phyloP scores from a whole-genome alignment of 2,113 vertebrate species.

The Chlorodrepanis virens region DNA sequence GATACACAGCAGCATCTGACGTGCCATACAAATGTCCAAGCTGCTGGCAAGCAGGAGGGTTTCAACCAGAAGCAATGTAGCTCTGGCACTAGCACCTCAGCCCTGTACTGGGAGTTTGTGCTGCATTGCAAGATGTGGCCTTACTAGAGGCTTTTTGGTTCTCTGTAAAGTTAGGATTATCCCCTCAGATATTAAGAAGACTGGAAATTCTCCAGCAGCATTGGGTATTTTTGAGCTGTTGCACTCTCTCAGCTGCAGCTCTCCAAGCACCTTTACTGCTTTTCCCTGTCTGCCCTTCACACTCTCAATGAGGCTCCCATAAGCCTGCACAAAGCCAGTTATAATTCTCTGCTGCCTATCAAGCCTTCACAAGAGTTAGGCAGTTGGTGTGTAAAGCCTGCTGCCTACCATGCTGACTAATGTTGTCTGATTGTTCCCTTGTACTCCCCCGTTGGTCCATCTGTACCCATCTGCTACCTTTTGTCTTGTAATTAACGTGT shows the following conservation, averaged over 20 bases:
- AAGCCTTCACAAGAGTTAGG: conserved; percentile 33
- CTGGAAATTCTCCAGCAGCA: background rate
- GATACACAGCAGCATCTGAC: background rate
- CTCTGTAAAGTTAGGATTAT: background rate
- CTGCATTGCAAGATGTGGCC: background rate
- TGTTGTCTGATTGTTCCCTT: conserved; percentile 62
- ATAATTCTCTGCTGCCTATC: background rate
- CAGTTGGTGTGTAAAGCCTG: conserved; percentile 46
- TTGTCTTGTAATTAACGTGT: conserved; percentile 44
- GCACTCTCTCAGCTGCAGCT: background rate
- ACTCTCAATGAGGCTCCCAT: background rate
- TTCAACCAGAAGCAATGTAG: background rate
- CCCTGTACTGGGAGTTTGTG: background rate
- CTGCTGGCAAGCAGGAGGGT: background rate
- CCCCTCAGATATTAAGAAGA: background rate
- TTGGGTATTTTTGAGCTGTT: background rate
- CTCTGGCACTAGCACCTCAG: background rate
- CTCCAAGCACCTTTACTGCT: background rate
- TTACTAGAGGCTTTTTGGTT: background rate
- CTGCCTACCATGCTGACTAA: conserved; percentile 64
- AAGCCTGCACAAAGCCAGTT: background rate
- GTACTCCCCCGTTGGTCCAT: conserved; percentile 59
- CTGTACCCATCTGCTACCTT: conserved; percentile 63
- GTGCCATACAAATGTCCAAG: background rate
- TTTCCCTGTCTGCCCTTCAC: background rate